A percentile compares a stretch with the other conserved stretches of the same genome.
Evolutionary conservation across 2,888 invertebrate species (phyloP).

Genomic region (Chalcis sispes): DNA sequence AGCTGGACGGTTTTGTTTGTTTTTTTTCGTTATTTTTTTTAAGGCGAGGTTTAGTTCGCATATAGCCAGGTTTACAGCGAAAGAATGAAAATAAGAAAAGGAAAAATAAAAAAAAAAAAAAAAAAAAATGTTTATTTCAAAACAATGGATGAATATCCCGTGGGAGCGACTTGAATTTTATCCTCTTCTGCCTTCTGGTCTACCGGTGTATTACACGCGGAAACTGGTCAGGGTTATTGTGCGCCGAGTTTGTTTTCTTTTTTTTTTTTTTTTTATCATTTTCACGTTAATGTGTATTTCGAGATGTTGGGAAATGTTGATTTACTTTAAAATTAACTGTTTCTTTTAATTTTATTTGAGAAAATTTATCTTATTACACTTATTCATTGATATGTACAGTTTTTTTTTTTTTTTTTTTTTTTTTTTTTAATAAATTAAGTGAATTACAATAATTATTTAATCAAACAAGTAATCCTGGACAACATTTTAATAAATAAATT

Average conservation of each 20-base stretch:
- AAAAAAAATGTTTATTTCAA: conserved; percentile 5
- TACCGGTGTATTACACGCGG: too few species aligned
- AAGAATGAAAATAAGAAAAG: background rate
- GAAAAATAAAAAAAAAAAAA: background rate
- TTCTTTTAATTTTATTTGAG: background rate
- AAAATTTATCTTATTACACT: too few species aligned
- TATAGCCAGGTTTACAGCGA: background rate
- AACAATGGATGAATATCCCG: conserved; percentile 39
- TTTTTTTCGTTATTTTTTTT: background rate
- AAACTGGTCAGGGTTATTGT: conserved; percentile 12
- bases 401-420: too few species aligned
- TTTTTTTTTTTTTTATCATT: too few species aligned
- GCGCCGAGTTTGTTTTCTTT: background rate
- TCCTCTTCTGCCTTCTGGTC: background rate
- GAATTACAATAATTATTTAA: too few species aligned
- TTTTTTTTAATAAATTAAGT: too few species aligned
- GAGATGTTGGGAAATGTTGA: background rate
- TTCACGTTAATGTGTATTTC: background rate
- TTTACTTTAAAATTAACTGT: too few species aligned
- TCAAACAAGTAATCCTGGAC: too few species aligned
- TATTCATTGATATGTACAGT: too few species aligned
- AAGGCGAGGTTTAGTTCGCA: background rate
- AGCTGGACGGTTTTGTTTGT: background rate
- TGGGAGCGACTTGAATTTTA: conserved; percentile 40
- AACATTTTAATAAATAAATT: too few species aligned